These are phyloP conservation scores for Acrocera orbiculus DNA, from an alignment of 2,888 invertebrate species.

Conservation along the genomic window DNA sequence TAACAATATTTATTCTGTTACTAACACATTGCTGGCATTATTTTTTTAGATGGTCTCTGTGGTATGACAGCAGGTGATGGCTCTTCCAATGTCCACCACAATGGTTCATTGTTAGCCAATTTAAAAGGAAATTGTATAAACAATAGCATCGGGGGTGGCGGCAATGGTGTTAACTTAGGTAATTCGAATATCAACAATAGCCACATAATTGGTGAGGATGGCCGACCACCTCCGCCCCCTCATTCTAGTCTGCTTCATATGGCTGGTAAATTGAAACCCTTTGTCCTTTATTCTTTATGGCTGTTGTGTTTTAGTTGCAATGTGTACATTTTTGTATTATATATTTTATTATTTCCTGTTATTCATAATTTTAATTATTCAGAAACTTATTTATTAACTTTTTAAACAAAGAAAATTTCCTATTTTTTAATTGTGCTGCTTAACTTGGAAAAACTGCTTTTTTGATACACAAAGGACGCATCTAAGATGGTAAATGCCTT, in stretches of 20 bases:
- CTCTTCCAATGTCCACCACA: slow-evolving; percentile 7
- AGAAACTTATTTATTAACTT: too few species aligned
- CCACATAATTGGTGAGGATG: slow-evolving; percentile 31
- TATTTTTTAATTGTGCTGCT: slow-evolving; percentile 5
- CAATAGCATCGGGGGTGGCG: slow-evolving; percentile 12
- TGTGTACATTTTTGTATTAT: too few species aligned
- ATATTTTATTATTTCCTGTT: too few species aligned
- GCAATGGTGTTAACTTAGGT: slow-evolving; percentile 1
- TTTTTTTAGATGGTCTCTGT: slow-evolving; percentile 11
- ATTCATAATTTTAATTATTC: too few species aligned
- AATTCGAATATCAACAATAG: slow-evolving; percentile 5
- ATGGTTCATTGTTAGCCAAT: slow-evolving; percentile 7
- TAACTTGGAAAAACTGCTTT: not conserved
- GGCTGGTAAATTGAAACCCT: slow-evolving; percentile 60
- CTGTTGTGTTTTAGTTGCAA: too few species aligned
- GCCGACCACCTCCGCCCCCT: slow-evolving; percentile 55
- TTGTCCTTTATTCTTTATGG: too few species aligned
- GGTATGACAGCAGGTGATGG: slow-evolving; percentile 11
- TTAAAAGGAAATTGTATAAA: slow-evolving; percentile 12
- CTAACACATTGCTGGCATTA: too few species aligned
- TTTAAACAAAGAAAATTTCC: slow-evolving; percentile 2
- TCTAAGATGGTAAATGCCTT: slow-evolving; percentile 8
- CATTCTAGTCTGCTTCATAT: slow-evolving; percentile 62
- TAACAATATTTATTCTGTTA: slow-evolving; percentile 1
- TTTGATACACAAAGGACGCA: slow-evolving; percentile 6